Conservation (phyloP, 2,888 invertebrate species). For the Harpalus rubripes region DNA sequence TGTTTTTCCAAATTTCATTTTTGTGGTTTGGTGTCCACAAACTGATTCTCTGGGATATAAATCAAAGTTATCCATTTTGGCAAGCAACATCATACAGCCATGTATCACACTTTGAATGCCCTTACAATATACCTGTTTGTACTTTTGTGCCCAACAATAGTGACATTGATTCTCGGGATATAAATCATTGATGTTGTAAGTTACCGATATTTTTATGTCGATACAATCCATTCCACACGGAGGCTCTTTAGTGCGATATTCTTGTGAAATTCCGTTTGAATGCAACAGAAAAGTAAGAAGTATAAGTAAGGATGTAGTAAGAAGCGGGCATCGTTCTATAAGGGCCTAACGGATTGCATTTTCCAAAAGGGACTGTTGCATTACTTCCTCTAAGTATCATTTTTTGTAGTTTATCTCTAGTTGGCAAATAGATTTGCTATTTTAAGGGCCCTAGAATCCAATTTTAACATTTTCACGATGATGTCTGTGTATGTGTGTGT, state of each 20-base stretch:
- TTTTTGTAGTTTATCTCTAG: too few species aligned
- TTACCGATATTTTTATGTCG: constrained; percentile 27
- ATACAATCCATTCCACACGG: constrained; percentile 25
- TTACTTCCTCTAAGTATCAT: neutral
- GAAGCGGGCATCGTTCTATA: neutral
- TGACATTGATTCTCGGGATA: constrained; percentile 19
- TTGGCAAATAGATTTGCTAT: too few species aligned
- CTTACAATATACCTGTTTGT: neutral
- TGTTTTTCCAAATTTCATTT: neutral
- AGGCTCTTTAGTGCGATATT: too few species aligned
- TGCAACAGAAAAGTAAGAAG: constrained; percentile 39
- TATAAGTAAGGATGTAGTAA: constrained; percentile 15
- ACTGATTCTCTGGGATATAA: neutral
- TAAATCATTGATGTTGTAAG: constrained; percentile 22
- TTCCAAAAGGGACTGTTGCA: neutral
- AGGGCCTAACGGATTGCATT: neutral
- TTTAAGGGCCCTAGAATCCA: too few species aligned
- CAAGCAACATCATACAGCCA: neutral
- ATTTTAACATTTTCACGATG: too few species aligned
- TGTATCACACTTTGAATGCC: neutral
- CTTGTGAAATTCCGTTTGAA: neutral
- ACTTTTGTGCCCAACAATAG: neutral
- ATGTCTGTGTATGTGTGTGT: too few species aligned
- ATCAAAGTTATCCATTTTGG: constrained; percentile 7
- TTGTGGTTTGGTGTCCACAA: neutral